Evolutionary conservation across 2,797 vertebrate species (phyloP), one percentile per base, ranked within the genome.

Genomic region (Phyllotis vaccarum): DNA sequence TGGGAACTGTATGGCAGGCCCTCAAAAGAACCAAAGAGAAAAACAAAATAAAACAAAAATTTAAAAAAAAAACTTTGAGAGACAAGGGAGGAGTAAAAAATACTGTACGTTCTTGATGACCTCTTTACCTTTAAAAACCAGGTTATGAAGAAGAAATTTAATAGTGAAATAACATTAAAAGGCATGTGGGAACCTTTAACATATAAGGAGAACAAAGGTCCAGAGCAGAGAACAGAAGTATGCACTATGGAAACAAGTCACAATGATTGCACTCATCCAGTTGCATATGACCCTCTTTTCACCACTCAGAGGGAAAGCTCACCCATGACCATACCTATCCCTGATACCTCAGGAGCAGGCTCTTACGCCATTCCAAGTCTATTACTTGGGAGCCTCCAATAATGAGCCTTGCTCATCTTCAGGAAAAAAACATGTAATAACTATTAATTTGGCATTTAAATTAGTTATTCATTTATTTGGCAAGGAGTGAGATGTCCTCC

Each of bases 71-170:
- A 60, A 60, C 58, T 60, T 60, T 60, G 22, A 43, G 43, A 52
- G 62, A 66, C 37, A 52, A 5, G 7, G 3, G 12, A 1, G 12
- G 34, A 52, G 46, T 46, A 37, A 86, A 22, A 37, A 27, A 37
- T 21, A 24, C 40, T 46, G 11, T 19, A 83, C 24, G 19, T 2
- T 49, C 43, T 85, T 80, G 24, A 29, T 72, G 85, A 96, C 72
- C 43, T 96, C 66, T 91, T 92, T 82, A 46, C 62, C 66, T 43
- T 56, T 21, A 72, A 90, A 68, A 93, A 88, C 16, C 64, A 46
- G n/a, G 58, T 21, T 72, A 66, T 62, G 49, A 34, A 86, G 78
- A 85, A 92, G 34, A 83, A 95, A 89, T 80, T 91, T 91, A 94
- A 80, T 54, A 89, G 81, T 56, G 46, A 29, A 79, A 72, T 58